Conservation (phyloP, 2,113 vertebrate genomes). For the Turnix velox region DNA sequence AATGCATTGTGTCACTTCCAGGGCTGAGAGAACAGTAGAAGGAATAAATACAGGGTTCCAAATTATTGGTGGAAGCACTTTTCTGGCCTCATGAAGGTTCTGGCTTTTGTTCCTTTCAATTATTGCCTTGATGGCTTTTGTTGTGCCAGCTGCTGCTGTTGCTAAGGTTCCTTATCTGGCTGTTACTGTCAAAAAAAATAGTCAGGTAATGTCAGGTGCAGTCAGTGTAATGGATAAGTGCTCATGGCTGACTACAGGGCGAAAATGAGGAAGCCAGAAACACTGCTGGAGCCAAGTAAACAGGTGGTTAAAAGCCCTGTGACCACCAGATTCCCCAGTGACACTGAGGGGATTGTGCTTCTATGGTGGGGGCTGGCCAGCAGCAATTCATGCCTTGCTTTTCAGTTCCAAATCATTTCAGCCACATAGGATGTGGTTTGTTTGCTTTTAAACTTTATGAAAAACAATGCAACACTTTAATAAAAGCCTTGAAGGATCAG, state of each 20-base stretch:
- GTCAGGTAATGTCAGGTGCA: not conserved
- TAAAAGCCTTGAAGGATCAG: not conserved
- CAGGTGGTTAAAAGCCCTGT: not conserved
- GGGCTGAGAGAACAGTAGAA: not conserved
- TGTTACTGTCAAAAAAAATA: not conserved
- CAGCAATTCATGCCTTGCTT: not conserved
- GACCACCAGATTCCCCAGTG: not conserved
- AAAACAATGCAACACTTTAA: not conserved
- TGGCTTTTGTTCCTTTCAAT: not conserved
- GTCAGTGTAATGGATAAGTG: not conserved
- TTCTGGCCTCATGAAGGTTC: not conserved
- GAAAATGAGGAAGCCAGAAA: not conserved
- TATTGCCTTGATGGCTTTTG: not conserved
- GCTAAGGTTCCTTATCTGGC: constrained; percentile 12
- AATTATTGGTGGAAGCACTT: not conserved
- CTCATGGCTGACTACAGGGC: not conserved
- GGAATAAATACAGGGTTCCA: not conserved
- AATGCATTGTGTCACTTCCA: not conserved
- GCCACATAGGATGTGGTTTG: not conserved
- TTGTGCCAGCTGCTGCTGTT: constrained; percentile 20
- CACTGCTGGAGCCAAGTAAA: not conserved
- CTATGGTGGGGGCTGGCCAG: not conserved
- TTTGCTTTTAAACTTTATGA: not conserved
- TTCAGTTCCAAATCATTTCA: not conserved
- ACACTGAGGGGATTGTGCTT: not conserved